Evolutionary conservation across 2,888 invertebrate species (phyloP).

Genomic region (Athrips mouffetella): DNA sequence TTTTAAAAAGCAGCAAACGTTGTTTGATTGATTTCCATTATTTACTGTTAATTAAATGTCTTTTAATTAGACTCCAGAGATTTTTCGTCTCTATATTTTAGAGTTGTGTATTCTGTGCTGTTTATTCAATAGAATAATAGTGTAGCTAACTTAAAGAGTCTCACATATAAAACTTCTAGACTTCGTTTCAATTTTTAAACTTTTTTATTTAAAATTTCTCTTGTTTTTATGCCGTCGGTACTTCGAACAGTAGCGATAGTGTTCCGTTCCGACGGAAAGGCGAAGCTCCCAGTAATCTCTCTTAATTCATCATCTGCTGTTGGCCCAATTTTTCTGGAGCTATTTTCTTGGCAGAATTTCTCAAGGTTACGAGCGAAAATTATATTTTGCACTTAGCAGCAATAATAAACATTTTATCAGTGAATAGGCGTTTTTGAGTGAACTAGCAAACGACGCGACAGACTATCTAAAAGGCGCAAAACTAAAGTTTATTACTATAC

Average conservation of each 20-base stretch:
- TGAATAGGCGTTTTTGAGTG: no score
- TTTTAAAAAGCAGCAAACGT: no score
- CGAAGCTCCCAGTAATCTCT: slow-evolving; percentile 32
- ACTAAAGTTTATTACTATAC: no score
- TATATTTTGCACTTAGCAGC: neutral
- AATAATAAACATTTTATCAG: neutral
- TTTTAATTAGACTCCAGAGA: neutral
- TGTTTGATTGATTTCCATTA: slow-evolving; percentile 14
- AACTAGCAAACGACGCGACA: no score
- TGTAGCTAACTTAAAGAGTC: no score
- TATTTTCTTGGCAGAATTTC: neutral
- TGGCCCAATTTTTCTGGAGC: slow-evolving; percentile 12
- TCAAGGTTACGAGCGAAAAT: neutral
- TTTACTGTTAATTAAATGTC: slow-evolving; percentile 34
- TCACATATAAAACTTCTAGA: no score
- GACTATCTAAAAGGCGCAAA: no score
- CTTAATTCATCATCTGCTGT: slow-evolving; percentile 37
- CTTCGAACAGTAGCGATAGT: slow-evolving; percentile 16
- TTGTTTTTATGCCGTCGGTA: neutral
- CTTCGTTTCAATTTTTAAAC: neutral
- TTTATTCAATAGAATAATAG: no score
- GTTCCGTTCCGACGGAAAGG: slow-evolving; percentile 35
- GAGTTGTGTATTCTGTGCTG: no score
- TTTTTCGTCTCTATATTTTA: slow-evolving; percentile 30
- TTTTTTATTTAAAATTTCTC: neutral